Evolutionary conservation across 2,888 invertebrate species (phyloP).

Genomic region (Tridacna gigas): DNA sequence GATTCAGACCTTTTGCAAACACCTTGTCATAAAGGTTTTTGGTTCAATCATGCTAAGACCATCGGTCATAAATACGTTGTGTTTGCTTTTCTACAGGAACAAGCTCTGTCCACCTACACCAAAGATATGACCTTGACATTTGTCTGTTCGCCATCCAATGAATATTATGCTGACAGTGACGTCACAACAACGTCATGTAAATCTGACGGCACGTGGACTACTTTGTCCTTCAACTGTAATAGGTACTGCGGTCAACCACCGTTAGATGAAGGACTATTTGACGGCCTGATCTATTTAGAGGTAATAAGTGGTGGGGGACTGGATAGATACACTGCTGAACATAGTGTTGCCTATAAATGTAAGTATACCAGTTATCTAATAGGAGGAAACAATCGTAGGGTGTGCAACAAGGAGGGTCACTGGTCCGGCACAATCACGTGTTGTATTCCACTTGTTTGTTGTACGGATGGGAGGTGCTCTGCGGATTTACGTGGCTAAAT

Average conservation of each 20-base stretch:
- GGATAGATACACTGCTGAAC: not conserved
- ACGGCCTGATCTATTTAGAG: not conserved
- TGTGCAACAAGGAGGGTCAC: not conserved
- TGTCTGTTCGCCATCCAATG: not conserved
- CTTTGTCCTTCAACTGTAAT: not conserved
- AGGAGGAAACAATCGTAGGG: not conserved
- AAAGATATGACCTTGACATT: constrained; percentile 2
- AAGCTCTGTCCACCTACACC: not conserved
- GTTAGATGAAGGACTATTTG: not conserved
- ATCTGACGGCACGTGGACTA: constrained; percentile 15
- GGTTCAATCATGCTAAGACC: no score
- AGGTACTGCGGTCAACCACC: constrained; percentile 17
- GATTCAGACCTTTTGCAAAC: no score
- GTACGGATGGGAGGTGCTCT: not conserved
- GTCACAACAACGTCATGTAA: not conserved
- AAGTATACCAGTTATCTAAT: not conserved
- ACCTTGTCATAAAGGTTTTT: no score
- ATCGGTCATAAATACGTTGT: no score
- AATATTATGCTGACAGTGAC: not conserved
- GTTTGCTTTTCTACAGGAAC: not conserved
- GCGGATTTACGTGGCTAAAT: not conserved
- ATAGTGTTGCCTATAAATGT: not conserved
- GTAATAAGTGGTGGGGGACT: constrained; percentile 1
- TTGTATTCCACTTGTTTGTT: not conserved
- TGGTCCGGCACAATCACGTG: not conserved